Conservation (phyloP, 2,113 vertebrate genomes). For the Macquaria ambigua region DNA sequence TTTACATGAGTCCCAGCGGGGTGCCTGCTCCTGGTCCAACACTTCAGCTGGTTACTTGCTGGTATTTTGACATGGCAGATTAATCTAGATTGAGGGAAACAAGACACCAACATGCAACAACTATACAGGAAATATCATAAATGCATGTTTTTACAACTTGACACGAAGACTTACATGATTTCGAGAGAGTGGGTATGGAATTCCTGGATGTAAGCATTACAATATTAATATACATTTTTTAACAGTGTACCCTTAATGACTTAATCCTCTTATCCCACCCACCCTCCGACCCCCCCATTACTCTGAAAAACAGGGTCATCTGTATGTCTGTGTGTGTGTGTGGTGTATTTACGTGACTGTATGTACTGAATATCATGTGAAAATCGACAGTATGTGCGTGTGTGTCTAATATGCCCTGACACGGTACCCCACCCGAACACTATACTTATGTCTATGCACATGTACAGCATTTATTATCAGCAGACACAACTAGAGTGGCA, state of each 20-base stretch:
- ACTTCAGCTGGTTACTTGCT: constrained; percentile 41
- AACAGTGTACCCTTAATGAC: constrained; percentile 72
- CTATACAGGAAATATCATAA: not conserved
- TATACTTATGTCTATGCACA: constrained; percentile 2
- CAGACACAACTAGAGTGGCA: not conserved
- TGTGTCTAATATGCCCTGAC: constrained; percentile 30
- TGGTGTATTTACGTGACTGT: not conserved
- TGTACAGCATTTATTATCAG: not conserved
- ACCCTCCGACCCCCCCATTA: not conserved
- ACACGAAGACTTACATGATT: constrained; percentile 8
- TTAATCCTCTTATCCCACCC: constrained; percentile 71
- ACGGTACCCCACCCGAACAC: constrained; percentile 47
- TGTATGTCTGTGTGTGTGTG: constrained; percentile 21
- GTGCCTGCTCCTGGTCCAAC: constrained; percentile 50
- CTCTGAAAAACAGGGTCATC: constrained; percentile 70
- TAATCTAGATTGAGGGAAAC: constrained; percentile 49
- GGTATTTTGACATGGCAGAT: constrained; percentile 57
- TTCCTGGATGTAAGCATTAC: constrained; percentile 58
- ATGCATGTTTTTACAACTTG: not conserved
- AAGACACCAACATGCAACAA: constrained; percentile 9
- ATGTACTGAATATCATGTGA: constrained; percentile 48
- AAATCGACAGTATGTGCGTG: constrained; percentile 23
- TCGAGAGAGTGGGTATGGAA: not conserved
- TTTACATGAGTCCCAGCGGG: constrained; percentile 73
- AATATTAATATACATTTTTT: constrained; percentile 71